Conservation (phyloP, 2,113 vertebrate species). For the Prunella himalayana region DNA sequence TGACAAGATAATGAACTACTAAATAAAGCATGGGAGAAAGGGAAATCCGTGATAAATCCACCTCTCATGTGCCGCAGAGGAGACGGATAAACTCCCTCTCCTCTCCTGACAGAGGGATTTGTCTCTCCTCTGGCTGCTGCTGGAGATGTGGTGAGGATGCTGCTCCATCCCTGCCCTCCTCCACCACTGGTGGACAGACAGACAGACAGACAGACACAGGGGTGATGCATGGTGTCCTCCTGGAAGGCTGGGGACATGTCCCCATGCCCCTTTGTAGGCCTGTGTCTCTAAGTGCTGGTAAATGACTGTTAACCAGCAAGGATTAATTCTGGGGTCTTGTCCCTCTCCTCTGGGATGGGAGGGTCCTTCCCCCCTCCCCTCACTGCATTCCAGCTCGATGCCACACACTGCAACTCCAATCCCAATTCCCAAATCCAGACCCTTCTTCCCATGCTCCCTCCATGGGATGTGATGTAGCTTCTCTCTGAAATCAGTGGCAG, state of each 20-base stretch:
- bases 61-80: background rate
- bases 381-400: accelerated
- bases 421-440: background rate
- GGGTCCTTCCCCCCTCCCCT: background rate
- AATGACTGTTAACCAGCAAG: accelerated
- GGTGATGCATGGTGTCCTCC: accelerated
- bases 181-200: accelerated
- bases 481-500: accelerated
- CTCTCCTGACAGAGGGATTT: background rate
- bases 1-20: constrained; percentile 62
- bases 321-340: background rate
- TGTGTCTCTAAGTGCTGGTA: background rate
- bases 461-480: accelerated
- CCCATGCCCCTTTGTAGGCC: accelerated
- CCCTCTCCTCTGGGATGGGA: background rate
- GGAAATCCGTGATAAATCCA: constrained; percentile 53
- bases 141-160: background rate
- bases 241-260: background rate
- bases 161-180: background rate
- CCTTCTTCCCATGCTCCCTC: accelerated
- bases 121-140: background rate
- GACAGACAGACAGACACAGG: background rate
- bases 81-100: constrained; percentile 42
- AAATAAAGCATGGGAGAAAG: constrained; percentile 31
- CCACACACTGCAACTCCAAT: background rate